Conservation (phyloP, 2,113 vertebrate genomes). For the Corapipo altera region DNA sequence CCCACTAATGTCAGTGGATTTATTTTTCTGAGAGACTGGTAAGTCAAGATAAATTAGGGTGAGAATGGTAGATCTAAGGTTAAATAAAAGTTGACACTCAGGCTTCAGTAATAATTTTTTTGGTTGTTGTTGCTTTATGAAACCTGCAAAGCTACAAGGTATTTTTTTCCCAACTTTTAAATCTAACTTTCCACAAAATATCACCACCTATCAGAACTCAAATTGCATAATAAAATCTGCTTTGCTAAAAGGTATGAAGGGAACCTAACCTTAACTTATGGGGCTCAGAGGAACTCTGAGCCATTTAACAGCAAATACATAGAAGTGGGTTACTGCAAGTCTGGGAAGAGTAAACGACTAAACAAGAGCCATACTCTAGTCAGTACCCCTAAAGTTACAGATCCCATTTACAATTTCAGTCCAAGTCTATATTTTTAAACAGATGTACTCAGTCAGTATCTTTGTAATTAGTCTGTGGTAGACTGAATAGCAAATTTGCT, state of each 20-base stretch:
- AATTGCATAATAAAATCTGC: slow-evolving; percentile 3
- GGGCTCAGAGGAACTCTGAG: not conserved
- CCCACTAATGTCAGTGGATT: not conserved
- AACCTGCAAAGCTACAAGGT: not conserved
- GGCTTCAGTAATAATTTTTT: slow-evolving; percentile 7
- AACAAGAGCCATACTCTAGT: not conserved
- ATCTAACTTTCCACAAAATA: not conserved
- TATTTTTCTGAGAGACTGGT: not conserved
- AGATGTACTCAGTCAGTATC: slow-evolving; percentile 19
- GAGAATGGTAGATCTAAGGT: not conserved
- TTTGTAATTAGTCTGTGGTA: slow-evolving; percentile 48
- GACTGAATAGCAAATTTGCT: slow-evolving; percentile 43
- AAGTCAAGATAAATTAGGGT: not conserved
- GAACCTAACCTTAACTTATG: not conserved
- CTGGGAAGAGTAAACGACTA: not conserved
- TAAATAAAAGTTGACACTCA: slow-evolving; percentile 2
- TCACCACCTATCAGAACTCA: slow-evolving; percentile 2
- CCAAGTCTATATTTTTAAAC: slow-evolving; percentile 15
- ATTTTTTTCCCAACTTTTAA: not conserved
- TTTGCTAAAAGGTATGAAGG: slow-evolving; percentile 12
- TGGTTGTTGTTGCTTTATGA: not conserved
- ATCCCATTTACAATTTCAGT: not conserved
- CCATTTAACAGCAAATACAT: not conserved
- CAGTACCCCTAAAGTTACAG: not conserved
- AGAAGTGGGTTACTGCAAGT: not conserved